Evolutionary conservation across 2,113 vertebrate species (phyloP).

Genomic region (Tautogolabrus adspersus): DNA sequence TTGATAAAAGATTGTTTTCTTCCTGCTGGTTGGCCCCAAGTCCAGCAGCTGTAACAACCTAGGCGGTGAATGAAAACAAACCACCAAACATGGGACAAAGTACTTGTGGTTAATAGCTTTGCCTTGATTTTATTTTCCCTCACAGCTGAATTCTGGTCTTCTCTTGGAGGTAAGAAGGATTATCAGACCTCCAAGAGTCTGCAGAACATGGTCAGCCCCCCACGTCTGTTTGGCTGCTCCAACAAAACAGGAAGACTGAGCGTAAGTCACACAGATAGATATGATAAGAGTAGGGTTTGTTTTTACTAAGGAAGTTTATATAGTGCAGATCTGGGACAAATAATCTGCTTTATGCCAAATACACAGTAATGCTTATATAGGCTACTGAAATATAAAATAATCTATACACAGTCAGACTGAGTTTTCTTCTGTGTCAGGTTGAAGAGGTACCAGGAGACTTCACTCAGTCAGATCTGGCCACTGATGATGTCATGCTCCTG

Average conservation of each 20-base stretch:
- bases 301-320: background rate
- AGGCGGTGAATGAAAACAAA: background rate
- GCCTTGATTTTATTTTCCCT: slow-evolving; percentile 6
- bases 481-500: slow-evolving; percentile 87
- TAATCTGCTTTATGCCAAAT: background rate
- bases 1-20: background rate
- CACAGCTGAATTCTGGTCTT: slow-evolving; percentile 82
- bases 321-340: background rate
- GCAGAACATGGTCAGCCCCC: slow-evolving; percentile 63
- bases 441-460: slow-evolving; percentile 88
- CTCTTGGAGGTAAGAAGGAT: slow-evolving; percentile 83
- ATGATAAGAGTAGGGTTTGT: no score
- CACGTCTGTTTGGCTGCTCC: slow-evolving; percentile 86
- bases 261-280: slow-evolving; percentile 67
- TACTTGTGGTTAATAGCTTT: background rate
- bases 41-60: background rate
- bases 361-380: background rate
- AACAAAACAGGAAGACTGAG: slow-evolving; percentile 84
- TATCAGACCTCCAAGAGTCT: slow-evolving; percentile 85
- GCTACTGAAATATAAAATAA: background rate
- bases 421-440: slow-evolving; percentile 64
- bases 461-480: slow-evolving; percentile 84
- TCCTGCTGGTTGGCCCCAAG: background rate
- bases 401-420: background rate
- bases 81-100: no score